phyloP scores from a whole-genome alignment of 2,113 vertebrate genomes.

The Chascanopsetta lugubris region DNA sequence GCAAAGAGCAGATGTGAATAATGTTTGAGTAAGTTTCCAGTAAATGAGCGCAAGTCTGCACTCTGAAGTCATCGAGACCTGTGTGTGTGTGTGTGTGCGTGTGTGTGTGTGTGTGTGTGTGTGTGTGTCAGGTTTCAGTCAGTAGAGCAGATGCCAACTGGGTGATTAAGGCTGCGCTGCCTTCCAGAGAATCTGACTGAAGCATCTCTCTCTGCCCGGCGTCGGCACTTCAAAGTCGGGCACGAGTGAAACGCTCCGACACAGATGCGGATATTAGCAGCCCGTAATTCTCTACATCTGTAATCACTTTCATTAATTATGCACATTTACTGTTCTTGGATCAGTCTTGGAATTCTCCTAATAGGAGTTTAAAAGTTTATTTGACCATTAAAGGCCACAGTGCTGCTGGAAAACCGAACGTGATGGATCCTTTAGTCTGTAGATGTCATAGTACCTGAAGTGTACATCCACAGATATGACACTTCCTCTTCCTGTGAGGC shows the following conservation, averaged over 20 bases:
- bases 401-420: not conserved
- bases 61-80: not conserved
- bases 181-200: slow-evolving; percentile 58
- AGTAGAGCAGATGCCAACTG: slow-evolving; percentile 52
- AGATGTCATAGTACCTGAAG: too few relatives aligned
- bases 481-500: not conserved
- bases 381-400: not conserved
- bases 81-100: slow-evolving; percentile 16
- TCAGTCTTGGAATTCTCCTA: not conserved
- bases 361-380: not conserved
- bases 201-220: slow-evolving; percentile 42
- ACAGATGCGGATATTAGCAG: slow-evolving; percentile 15
- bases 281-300: not conserved
- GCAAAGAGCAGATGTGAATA: not conserved
- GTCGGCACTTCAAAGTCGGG: slow-evolving; percentile 57
- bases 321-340: not conserved
- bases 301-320: not conserved
- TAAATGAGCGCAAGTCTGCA: not conserved
- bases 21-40: not conserved
- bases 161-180: slow-evolving; percentile 50
- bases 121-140: slow-evolving; percentile 67
- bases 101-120: slow-evolving; percentile 21
- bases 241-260: slow-evolving; percentile 22
- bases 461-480: not conserved
- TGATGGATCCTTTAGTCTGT: too few relatives aligned